Evolutionary conservation across 2,888 invertebrate genomes (phyloP).

Genomic region (Ypsolopha scabrella): DNA sequence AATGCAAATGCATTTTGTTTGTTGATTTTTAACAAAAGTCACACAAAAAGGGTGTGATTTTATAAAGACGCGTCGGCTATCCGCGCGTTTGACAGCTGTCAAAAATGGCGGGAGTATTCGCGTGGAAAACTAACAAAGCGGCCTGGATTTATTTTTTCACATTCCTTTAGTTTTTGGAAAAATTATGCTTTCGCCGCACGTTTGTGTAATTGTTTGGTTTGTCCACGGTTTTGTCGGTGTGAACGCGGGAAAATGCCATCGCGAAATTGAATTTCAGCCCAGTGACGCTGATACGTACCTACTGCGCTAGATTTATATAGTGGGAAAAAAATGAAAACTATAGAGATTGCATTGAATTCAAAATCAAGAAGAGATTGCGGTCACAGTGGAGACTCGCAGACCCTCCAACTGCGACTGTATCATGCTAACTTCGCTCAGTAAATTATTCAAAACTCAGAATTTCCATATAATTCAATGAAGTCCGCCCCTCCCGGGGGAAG

Average conservation of each 20-base stretch:
- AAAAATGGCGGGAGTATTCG: conserved; percentile 50
- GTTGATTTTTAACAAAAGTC: conserved; percentile 9
- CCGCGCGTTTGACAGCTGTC: conserved; percentile 61
- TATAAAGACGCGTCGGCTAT: conserved; percentile 45
- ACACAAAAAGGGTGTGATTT: conserved; percentile 25
- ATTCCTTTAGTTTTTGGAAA: conserved; percentile 19
- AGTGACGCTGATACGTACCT: conserved; percentile 36
- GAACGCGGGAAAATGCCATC: conserved; percentile 28
- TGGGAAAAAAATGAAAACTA: neutral
- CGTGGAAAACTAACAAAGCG: conserved; percentile 58
- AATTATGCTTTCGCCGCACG: conserved; percentile 63
- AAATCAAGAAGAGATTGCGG: neutral
- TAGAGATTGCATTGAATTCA: too few species aligned
- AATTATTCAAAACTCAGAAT: conserved; percentile 69
- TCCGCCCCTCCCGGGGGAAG: conserved; percentile 40
- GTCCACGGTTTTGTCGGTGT: conserved; percentile 37
- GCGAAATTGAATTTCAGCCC: conserved; percentile 60
- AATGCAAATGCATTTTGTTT: neutral
- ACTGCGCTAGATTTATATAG: neutral
- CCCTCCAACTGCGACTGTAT: neutral
- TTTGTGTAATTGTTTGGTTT: conserved; percentile 67
- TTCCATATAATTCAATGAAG: conserved; percentile 67
- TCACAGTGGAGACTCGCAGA: neutral
- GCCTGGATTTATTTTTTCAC: conserved; percentile 27
- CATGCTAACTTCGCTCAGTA: conserved; percentile 26